These are phyloP conservation scores for Myodes glareolus DNA, from an alignment of 2,113 vertebrate species.

Conservation along the genomic window DNA sequence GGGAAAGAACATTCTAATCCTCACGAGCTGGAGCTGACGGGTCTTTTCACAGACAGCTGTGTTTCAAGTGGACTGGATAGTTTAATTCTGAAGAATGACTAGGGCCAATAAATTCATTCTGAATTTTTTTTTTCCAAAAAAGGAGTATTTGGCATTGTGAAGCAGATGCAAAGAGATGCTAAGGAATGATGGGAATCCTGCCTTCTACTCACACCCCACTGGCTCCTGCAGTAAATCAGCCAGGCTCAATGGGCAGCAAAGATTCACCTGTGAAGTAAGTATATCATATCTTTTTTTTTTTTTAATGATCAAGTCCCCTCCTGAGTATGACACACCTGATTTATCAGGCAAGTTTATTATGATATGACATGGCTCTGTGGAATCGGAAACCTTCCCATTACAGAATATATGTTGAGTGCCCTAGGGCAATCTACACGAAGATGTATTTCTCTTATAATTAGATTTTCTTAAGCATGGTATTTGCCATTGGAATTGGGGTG, in stretches of 20 bases:
- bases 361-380: slow-evolving; percentile 22
- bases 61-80: background rate
- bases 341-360: slow-evolving; percentile 54
- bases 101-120: background rate
- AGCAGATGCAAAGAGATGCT: background rate
- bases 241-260: background rate
- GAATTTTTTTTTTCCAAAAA: slow-evolving; percentile 22
- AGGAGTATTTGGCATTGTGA: background rate
- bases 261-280: slow-evolving; percentile 39
- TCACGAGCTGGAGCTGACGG: background rate
- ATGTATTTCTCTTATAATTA: slow-evolving; percentile 35
- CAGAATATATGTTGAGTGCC: background rate
- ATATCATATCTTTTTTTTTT: background rate
- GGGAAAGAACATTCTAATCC: background rate
- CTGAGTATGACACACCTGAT: background rate
- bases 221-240: background rate
- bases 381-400: slow-evolving; percentile 49
- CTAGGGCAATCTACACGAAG: background rate
- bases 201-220: background rate
- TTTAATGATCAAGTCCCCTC: background rate
- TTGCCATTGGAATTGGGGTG: slow-evolving; percentile 11
- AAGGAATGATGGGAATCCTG: background rate
- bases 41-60: background rate
- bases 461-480: slow-evolving; percentile 48
- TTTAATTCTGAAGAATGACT: slow-evolving; percentile 18